Evolutionary conservation across 2,113 vertebrate genomes (phyloP), one percentile per base, ranked within the genome.

Genomic region (Rhea americana): DNA sequence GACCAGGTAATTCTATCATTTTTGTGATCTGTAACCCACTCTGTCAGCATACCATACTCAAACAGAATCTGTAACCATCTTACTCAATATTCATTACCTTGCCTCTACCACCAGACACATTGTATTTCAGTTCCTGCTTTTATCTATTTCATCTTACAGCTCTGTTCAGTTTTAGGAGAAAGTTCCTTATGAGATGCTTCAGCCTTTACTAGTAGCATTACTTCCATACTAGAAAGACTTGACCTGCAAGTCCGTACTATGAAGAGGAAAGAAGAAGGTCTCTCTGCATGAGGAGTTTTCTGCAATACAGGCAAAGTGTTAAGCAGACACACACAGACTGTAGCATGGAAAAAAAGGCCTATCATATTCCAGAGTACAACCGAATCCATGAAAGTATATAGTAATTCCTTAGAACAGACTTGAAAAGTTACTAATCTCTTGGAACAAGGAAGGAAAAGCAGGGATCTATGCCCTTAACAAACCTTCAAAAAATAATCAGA

Each of bases 1-100:
- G 28, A 56, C 13, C 30, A 76, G 0, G 0, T 37, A 82, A 59
- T 11, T 9, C 5, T 59, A 71, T 4, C 56, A 35, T 35, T 35
- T 66, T 77, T 35, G 28, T 53, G 74, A 39, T 5, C n/a, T 41
- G 59, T 35, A 87, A 65, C 8, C 1, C 8, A 26, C 8, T n/a
- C 22, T 67, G 10, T 41, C 66, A 79, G 39, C 25, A 37, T 63
- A 71, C 61, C 81, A 53, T 39, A 77, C 2, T 8, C 30, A 41
- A 71, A n/a, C 5, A 37, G 14, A 7, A 13, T 81, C 58, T 71
- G 51, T 24, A 72, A 81, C 16, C 51, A 43, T 16, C 41, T 67
- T 43, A 75, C 2, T 61, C 66, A 63, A 84, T 7, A 37, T 65
- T 47, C 19, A 77, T 4, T 28, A 66, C 37, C 77, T 56, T 32